Evolutionary conservation across 2,797 vertebrate genomes (phyloP).

Genomic region (Podargus strigoides): DNA sequence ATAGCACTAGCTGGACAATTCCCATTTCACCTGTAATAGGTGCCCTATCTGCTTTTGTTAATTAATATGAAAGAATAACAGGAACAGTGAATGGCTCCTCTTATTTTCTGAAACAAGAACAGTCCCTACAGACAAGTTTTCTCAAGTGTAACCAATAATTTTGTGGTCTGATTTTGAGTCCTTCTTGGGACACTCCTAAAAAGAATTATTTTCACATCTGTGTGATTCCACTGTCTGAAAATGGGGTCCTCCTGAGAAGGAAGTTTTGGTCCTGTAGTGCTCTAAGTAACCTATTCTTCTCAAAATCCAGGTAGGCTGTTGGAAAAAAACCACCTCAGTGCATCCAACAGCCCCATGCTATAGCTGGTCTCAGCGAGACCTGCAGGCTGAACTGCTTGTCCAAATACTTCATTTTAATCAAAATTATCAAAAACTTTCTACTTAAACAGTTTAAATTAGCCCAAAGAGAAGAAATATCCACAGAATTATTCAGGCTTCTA

Average conservation of each 20-base stretch:
- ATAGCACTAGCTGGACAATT: not conserved
- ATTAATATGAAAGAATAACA: not conserved
- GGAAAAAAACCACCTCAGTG: not conserved
- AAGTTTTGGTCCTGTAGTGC: not conserved
- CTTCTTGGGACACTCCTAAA: not conserved
- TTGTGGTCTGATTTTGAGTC: not conserved
- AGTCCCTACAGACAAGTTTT: not conserved
- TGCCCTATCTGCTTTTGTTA: not conserved
- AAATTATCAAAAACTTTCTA: not conserved
- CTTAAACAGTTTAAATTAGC: not conserved
- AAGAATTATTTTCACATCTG: not conserved
- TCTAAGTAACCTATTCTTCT: not conserved
- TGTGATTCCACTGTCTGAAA: not conserved
- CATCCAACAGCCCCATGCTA: rapidly evolving
- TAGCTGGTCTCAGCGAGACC: not conserved
- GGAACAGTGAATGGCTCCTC: not conserved
- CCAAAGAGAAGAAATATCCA: not conserved
- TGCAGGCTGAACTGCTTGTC: not conserved
- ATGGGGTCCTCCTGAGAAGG: not conserved
- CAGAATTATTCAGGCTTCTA: not conserved
- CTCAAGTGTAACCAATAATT: not conserved
- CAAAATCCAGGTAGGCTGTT: not conserved
- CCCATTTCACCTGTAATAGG: not conserved
- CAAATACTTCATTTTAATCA: not conserved
- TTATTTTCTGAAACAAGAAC: not conserved